Conservation (phyloP, 2,113 vertebrate species). For the Noctilio leporinus region DNA sequence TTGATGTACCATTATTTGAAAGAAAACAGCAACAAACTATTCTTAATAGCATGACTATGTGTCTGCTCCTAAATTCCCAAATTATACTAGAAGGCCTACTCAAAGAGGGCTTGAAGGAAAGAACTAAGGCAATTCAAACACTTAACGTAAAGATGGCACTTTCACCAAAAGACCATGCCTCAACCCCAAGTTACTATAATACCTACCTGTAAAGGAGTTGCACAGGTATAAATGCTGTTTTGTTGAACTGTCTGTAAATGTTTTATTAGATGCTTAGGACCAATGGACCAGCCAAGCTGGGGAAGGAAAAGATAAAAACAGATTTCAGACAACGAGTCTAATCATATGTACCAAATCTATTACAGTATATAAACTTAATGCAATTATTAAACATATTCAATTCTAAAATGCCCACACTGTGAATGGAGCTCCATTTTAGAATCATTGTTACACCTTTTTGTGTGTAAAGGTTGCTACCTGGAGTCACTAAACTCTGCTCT, state of each 20-base stretch:
- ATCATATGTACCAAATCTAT: not conserved
- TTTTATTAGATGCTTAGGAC: slow-evolving; percentile 89
- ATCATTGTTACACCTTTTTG: not conserved
- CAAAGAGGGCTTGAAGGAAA: not conserved
- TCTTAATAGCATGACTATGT: not conserved
- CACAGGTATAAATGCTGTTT: slow-evolving; percentile 90
- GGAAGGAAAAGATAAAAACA: slow-evolving; percentile 53
- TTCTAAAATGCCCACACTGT: not conserved
- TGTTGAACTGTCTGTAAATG: slow-evolving; percentile 96
- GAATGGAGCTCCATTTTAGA: not conserved
- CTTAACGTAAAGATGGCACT: not conserved
- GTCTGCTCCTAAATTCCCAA: not conserved
- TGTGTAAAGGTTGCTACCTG: not conserved
- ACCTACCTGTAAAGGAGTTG: slow-evolving; percentile 92
- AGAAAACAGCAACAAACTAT: not conserved
- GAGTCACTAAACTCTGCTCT: not conserved
- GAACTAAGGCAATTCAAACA: not conserved
- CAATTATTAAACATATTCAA: not conserved
- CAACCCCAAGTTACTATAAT: not conserved
- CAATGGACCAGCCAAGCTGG: slow-evolving; percentile 96
- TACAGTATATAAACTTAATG: not conserved
- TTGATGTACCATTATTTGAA: not conserved
- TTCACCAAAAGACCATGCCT: not conserved
- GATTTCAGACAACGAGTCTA: not conserved
- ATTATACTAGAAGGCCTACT: not conserved